These are phyloP conservation scores for Petromus typicus DNA, from an alignment of 2,113 vertebrate genomes.

Conservation along the genomic window DNA sequence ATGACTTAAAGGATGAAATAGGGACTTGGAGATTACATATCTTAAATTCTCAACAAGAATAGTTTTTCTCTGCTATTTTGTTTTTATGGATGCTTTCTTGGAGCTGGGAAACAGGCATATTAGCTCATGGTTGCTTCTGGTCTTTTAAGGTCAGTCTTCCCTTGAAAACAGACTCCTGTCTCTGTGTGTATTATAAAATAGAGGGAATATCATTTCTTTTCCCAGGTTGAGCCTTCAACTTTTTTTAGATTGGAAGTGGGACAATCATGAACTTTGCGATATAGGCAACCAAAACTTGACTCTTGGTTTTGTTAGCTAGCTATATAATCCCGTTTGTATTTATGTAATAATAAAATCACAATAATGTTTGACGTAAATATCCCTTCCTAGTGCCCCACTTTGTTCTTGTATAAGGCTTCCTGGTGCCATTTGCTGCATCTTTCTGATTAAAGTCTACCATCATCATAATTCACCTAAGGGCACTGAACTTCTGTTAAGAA, in stretches of 20 bases:
- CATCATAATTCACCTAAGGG: not conserved
- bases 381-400: not conserved
- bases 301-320: not conserved
- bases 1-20: not conserved
- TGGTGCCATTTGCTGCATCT: not conserved
- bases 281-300: not conserved
- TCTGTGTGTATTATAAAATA: not conserved
- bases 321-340: not conserved
- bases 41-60: not conserved
- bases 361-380: not conserved
- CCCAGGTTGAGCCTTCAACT: not conserved
- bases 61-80: constrained; percentile 2
- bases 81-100: not conserved
- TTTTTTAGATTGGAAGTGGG: not conserved
- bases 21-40: constrained; percentile 27
- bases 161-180: not conserved
- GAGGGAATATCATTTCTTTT: not conserved
- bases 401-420: constrained; percentile 10
- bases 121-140: not conserved
- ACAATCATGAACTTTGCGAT: not conserved
- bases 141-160: not conserved
- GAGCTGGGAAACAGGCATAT: not conserved
- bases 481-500: not conserved
- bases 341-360: not conserved
- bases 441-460: not conserved